Base-by-base conservation (phyloP, 2,113 vertebrate genomes). In the Hymenochirus boettgeri region DNA sequence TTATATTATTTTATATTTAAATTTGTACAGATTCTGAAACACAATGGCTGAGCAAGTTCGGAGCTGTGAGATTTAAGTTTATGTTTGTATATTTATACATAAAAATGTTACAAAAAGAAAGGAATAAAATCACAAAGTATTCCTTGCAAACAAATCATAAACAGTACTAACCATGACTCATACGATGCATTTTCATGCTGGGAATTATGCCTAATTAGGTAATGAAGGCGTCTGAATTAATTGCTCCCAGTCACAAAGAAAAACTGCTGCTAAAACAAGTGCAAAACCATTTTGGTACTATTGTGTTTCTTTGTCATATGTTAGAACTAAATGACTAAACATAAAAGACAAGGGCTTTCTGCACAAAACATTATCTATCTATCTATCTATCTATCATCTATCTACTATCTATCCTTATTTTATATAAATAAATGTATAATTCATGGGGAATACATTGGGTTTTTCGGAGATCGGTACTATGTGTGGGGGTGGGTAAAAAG, bases 201-300 rank as follows among this genome's bases (percentile, higher is more conserved):
- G 64, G 64, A 66, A 52, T 66, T 58, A 21, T 51, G 55, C 31
- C 64, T 66, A 58, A 58, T 66, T 66, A 51, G 47, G 57, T 59
- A 58, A 65, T 29, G 2, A 52, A 52, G 46, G 57, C 50, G 55
- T 51, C 55, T 58, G 29, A 19, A 58, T 46, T 66, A 66, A 58
- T 66, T 39, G 46, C 56, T 57, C 21, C 19, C 29, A 66, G 64
- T 66, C 64, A 29, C 23, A 33, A 59, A 51, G n/a, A 47, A 51
- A 58, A 64, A 27, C 37, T 26, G 18, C 29, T 51, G 29, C 31
- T 27, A 58, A 58, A 66, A 58, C 64, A 51, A 58, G 45, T 39
- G 45, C 48, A 46, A 66, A 57, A 51, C 52, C 23, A 46, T 56
- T 31, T 26, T 58, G 63, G 56, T 21, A 58, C 29, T 45, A 66